Percentiles rank a stretch among this genome's conserved stretches.
Conservation (phyloP, 2,797 vertebrate genomes). For the Potorous gilbertii region DNA sequence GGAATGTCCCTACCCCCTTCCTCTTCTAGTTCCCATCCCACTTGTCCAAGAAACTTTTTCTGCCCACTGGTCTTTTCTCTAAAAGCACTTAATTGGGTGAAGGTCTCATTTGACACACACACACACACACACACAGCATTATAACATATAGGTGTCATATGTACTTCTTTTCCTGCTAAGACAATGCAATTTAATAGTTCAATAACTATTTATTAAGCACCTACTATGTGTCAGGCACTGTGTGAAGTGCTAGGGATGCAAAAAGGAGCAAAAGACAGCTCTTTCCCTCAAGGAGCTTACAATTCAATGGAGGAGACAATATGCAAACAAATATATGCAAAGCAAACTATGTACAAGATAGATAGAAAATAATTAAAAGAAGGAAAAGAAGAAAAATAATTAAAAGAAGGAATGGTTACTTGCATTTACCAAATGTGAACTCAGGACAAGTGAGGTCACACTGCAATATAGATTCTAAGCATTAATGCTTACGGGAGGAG, state of each 20-base stretch:
- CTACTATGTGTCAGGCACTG: background rate
- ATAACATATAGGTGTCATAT: background rate
- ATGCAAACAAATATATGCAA: too few species aligned
- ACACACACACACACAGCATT: background rate
- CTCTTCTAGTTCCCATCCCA: background rate
- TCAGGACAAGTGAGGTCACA: too few species aligned
- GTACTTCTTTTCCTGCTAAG: background rate
- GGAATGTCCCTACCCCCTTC: background rate
- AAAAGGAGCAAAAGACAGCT: background rate
- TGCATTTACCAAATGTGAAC: too few species aligned
- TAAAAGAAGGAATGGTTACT: too few species aligned
- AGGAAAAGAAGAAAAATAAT: too few species aligned
- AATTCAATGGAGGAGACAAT: too few species aligned
- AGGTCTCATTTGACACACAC: background rate
- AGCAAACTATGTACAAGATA: too few species aligned
- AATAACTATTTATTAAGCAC: background rate
- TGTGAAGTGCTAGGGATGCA: background rate
- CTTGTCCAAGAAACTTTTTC: background rate
- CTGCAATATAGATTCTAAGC: too few species aligned
- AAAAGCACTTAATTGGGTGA: background rate
- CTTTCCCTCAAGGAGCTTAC: background rate
- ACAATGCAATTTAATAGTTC: background rate
- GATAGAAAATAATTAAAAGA: too few species aligned
- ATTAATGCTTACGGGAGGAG: too few species aligned
- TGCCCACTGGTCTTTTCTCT: background rate